These are phyloP conservation scores for Lucilia sericata DNA, from an alignment of 1,140 invertebrate species.

Conservation along the genomic window DNA sequence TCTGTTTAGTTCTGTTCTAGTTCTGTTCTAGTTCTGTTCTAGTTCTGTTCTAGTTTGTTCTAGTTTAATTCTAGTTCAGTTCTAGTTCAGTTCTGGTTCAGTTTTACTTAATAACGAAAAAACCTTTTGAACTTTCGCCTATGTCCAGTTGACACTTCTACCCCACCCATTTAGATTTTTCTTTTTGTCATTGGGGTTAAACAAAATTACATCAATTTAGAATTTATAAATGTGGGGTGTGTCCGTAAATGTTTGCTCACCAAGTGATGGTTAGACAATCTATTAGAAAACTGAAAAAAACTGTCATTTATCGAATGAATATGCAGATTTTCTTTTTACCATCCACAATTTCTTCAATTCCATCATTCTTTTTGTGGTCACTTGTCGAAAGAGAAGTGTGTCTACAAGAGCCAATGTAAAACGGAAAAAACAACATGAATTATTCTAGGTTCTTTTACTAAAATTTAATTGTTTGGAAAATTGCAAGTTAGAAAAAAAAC, in stretches of 20 bases:
- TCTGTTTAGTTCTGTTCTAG: too few relatives aligned
- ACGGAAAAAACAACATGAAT: neutral
- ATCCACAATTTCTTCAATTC: neutral
- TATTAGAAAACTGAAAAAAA: neutral
- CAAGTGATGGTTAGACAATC: neutral
- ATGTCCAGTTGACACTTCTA: too few relatives aligned
- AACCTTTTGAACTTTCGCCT: too few relatives aligned
- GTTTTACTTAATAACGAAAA: too few relatives aligned
- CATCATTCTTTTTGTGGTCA: constrained; percentile 18
- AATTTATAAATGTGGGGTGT: too few relatives aligned
- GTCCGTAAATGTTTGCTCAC: neutral
- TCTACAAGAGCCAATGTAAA: neutral
- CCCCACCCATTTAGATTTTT: neutral
- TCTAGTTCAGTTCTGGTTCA: too few relatives aligned
- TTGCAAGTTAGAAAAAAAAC: neutral
- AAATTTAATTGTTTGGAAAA: neutral
- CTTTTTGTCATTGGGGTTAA: constrained; percentile 6
- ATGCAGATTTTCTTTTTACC: neutral
- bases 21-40: too few relatives aligned
- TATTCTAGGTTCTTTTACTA: neutral
- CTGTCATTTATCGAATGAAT: constrained; percentile 33
- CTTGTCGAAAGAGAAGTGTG: neutral
- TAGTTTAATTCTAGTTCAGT: too few relatives aligned
- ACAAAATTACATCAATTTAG: constrained; percentile 14
- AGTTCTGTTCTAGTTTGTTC: too few relatives aligned